Evolutionary conservation across 2,797 vertebrate species (phyloP), one percentile per base, ranked within the genome.

Genomic region (Mus caroli): DNA sequence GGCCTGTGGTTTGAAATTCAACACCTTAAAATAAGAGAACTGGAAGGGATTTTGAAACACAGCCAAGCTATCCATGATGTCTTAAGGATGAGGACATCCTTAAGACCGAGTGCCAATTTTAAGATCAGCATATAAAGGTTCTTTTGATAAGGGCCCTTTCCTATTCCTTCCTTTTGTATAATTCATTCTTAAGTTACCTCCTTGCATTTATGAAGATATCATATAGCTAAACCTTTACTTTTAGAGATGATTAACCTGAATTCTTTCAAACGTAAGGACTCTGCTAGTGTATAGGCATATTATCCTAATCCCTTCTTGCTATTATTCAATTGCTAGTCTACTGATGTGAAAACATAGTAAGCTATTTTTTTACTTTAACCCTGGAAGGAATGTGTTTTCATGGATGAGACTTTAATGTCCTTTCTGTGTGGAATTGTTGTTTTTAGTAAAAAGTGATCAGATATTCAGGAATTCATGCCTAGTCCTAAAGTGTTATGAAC

Each of bases 261-360:
- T 40, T 6, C 37, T 90, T 92, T 91, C 14, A 92, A 79, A 43
- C 76, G 22, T 26, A 69, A 77, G n/a, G 7, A 1, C 10, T 60
- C 71, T 20, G 58, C 64, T 60, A 31, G 8, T n/a, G 26, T 88
- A 85, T 73, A 89, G 86, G 90, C 96, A 83, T 96, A 90, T 79
- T 96, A 95, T 95, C 80, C 87, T 96, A 92, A 85, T 67, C 90
- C 69, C 90, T 76, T 80, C 95, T 86, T 96, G 95, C 96, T 97
- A 95, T 96, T 97, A 94, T 97, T 97, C 95, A 92, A 87, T 98
- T 97, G 95, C 94, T 97, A 96, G 86, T 88, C 92, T 52, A 97
- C 75, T 98, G 97, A 94, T 97, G 98, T 98, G 94, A 97, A 94
- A 97, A 91, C 87, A 94, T 96, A 87, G 37, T 96, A 1, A 0